phyloP scores from a whole-genome alignment of 1,140 invertebrate species.

The Phocides pigmalion region DNA sequence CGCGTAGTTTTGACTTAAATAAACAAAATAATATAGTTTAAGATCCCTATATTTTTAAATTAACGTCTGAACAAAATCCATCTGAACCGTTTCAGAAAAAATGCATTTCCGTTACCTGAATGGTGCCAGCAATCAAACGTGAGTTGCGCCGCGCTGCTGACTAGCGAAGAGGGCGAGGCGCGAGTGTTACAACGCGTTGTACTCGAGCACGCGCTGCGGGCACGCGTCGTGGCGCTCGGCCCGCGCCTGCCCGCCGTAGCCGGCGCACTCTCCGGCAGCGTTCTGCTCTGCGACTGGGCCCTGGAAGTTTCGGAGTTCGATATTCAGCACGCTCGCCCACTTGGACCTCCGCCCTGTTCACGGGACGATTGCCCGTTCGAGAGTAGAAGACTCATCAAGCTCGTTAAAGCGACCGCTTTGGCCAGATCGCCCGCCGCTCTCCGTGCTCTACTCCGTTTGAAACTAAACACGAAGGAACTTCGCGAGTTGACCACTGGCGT shows the following conservation, averaged over 20 bases:
- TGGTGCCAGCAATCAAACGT: constrained; percentile 41
- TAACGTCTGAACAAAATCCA: neutral
- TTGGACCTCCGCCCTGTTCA: constrained; percentile 55
- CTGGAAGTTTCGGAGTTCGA: constrained; percentile 31
- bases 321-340: constrained; percentile 1
- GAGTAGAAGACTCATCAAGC: constrained; percentile 53
- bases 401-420: constrained; percentile 46
- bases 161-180: constrained; percentile 47
- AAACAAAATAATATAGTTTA: too few relatives aligned
- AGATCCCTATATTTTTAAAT: too few relatives aligned
- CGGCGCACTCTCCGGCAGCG: constrained; percentile 19
- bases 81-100: constrained; percentile 3
- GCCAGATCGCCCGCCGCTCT: constrained; percentile 45
- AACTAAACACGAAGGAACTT: constrained; percentile 31
- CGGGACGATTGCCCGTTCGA: constrained; percentile 54
- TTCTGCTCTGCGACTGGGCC: constrained; percentile 48
- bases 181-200: constrained; percentile 36
- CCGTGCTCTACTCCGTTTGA: constrained; percentile 41
- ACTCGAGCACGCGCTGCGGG: constrained; percentile 21
- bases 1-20: too few relatives aligned
- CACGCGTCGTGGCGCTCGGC: constrained; percentile 39
- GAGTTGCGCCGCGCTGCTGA: constrained; percentile 53
- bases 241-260: constrained; percentile 22
- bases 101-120: constrained; percentile 25
- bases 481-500: constrained; percentile 38